Base-by-base conservation (phyloP, 35 echinoderm and acorn worm genomes). In the Apostichopus japonicus region DNA sequence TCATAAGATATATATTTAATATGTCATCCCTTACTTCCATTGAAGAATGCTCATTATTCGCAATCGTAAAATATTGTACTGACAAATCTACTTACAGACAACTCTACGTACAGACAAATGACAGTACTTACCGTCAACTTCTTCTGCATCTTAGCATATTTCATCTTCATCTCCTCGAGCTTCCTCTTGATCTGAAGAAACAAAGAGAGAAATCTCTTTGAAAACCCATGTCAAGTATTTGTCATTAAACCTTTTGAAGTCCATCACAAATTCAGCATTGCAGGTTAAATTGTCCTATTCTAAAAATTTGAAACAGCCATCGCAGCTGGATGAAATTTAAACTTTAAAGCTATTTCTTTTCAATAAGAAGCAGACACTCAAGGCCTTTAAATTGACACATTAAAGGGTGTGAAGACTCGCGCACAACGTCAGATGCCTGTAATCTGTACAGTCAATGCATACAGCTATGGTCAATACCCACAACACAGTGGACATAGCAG, bases 91-190 rank as follows among this genome's bases (percentile, higher is more conserved):
- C 63, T 5, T 67, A 67, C 11, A 72, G 14, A 72, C 5, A 17
- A 75, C 15, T 23, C 16, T 6, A 75, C n/a, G n/a, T 19, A n/a
- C 15, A 19, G 22, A n/a, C 15, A 21, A 19, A 75, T 19, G 16
- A 19, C 71, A 83, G 15, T 55, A 58, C 81, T 57, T 24, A 84
- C 81, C 5, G 56, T 57, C 17, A 84, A 84, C 51, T 84, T 84
- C 17, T 54, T 84, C 53, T 84, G 81, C 81, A 84, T 84, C 81
- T 84, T 84, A 54, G 54, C 81, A 84, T 84, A 84, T 21, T 84
- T 84, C 81, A 57, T n/a, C 55, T 58, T 84, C 81, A 84, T 84
- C 54, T 84, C 55, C 53, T 84, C 54, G 24, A 84, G 81, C 61
- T 57, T 84, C 17, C 81, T 84, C 54, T 23, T 84, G 24, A 84